Evolutionary conservation across 2,888 invertebrate species (phyloP).

Genomic region (Nebria brevicollis): DNA sequence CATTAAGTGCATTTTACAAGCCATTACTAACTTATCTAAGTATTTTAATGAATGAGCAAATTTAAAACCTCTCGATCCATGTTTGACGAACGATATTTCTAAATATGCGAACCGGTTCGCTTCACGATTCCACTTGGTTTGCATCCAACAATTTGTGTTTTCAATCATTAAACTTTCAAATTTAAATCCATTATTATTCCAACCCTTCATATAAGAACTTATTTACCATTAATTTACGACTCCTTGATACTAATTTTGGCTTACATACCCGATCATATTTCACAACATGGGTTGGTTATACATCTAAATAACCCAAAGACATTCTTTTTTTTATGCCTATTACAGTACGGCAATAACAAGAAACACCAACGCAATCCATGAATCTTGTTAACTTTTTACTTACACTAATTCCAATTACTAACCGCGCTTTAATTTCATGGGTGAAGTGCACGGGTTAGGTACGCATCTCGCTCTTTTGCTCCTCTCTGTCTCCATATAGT

Average conservation of each 20-base stretch:
- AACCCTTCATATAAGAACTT: too few species aligned
- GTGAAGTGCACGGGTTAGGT: conserved; percentile 45
- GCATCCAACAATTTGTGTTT: background rate
- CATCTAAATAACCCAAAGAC: too few species aligned
- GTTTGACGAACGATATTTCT: background rate
- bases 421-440: conserved; percentile 48
- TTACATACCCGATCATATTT: too few species aligned
- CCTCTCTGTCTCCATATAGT: background rate
- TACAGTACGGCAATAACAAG: conserved; percentile 27
- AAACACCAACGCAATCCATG: conserved; percentile 41
- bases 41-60: background rate
- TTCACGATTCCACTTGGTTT: background rate
- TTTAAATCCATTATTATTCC: too few species aligned
- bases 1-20: background rate
- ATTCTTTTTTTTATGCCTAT: too few species aligned
- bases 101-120: conserved; percentile 6
- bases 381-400: conserved; percentile 47
- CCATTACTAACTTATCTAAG: background rate
- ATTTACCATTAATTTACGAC: too few species aligned
- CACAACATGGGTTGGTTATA: too few species aligned
- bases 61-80: background rate
- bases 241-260: too few species aligned
- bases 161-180: background rate
- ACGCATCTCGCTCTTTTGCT: background rate
- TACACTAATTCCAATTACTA: conserved; percentile 47